Base-by-base conservation (phyloP, 2,888 invertebrate species). In the Amphiduros pacificus region DNA sequence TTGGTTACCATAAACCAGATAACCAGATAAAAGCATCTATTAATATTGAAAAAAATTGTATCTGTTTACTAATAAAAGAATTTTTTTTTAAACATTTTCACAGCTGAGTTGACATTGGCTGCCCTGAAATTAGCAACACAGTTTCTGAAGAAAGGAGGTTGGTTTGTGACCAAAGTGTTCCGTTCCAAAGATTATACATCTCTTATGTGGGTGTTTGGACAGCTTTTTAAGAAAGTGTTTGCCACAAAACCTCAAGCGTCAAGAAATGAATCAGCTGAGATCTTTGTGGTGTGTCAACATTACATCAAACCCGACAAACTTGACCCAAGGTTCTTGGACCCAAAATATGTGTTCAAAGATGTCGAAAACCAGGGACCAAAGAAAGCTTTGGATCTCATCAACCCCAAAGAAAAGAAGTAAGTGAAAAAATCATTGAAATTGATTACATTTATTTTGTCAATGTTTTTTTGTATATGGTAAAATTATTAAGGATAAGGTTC, bases 231-330 rank as follows among this genome's bases (percentile, higher is more conserved):
- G 78, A 93, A 94, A 84, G 24, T 61, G 9, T 57, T 94, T 97
- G 95, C 97, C 0, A 99, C 99, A 22, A 99, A 99, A 84, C 99
- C 99, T 0, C 94, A 94, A 79, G 98, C 99, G 0, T 99, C 98
- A 0, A 90, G 99, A 85, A 91, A 89, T 79, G 99, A 99, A 82
- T 99, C 99, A 0, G 98, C 99, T 58, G 99, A 99, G 87, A 99
- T 99, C 73, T 99, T 98, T 82, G 92, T 99, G 49, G 95, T 98
- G 0, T 99, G 99, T 80, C 93, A 97, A 82, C 88, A 90, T 58
- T 99, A 91, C 77, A 85, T 92, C 68, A 94, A 95, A 2, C 98
- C 99, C 0, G 79, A 80, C 78, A 92, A 91, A 76, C 88, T 99
- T 67, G 98, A 98, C 85, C 89, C 92, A 0, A 92, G 92, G 74